Percentiles rank a stretch among this genome's conserved stretches.
phyloP scores from a whole-genome alignment of 2,113 vertebrate genomes.

The Diglossa brunneiventris region DNA sequence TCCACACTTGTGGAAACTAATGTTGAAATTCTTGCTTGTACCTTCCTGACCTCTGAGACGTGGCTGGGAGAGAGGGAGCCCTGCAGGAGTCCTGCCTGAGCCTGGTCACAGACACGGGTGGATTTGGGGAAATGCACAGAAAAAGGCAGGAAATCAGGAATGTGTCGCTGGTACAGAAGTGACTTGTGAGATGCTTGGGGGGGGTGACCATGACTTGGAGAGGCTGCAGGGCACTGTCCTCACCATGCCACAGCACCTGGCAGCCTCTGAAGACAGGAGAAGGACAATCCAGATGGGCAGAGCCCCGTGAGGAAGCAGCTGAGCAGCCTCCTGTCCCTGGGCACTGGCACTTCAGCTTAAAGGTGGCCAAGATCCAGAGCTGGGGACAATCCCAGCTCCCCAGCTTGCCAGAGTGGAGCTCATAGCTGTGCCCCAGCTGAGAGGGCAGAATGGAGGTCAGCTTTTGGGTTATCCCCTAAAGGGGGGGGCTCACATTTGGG shows the following conservation, averaged over 20 bases:
- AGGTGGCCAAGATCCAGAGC: too few relatives aligned
- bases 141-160: background rate
- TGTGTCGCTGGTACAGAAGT: background rate
- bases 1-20: background rate
- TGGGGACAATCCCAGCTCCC: background rate
- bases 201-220: background rate
- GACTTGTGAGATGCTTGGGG: accelerated
- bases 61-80: background rate
- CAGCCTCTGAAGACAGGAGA: background rate
- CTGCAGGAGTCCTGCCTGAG: background rate
- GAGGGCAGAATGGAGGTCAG: background rate
- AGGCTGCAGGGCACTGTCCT: background rate
- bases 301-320: background rate
- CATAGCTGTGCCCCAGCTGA: background rate
- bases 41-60: background rate
- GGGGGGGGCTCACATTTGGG: too few relatives aligned
- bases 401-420: accelerated
- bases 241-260: background rate
- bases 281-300: background rate
- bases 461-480: accelerated
- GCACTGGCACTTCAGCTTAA: background rate
- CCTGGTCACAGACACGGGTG: accelerated
- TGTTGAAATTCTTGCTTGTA: accelerated
- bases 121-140: background rate
- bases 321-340: background rate